Percentiles rank a stretch among this genome's conserved stretches.
These are phyloP conservation scores for Adelphocoris suturalis DNA, from an alignment of 2,888 invertebrate genomes.

Conservation along the genomic window DNA sequence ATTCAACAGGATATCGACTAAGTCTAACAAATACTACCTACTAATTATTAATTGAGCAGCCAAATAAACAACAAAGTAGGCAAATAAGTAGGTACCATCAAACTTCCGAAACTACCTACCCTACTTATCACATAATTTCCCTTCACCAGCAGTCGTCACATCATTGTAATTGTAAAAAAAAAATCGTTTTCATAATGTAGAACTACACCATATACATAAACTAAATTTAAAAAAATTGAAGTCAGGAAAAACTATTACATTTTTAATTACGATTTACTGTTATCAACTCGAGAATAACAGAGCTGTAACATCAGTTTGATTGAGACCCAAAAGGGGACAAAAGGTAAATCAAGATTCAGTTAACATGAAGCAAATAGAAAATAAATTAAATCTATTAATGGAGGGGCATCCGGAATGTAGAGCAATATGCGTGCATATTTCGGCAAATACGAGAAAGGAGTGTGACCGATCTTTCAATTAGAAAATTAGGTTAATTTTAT, in stretches of 20 bases:
- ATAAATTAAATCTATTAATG: too few species aligned
- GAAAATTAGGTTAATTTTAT: too few species aligned
- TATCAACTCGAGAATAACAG: too few species aligned
- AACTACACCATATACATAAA: neutral
- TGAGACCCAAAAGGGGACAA: too few species aligned
- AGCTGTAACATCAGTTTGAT: too few species aligned
- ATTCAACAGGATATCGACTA: neutral
- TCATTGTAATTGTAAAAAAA: neutral
- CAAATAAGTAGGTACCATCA: neutral
- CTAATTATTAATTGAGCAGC: neutral
- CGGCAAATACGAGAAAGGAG: too few species aligned
- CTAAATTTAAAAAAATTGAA: neutral
- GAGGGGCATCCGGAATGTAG: too few species aligned
- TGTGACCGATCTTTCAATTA: too few species aligned
- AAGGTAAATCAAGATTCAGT: too few species aligned
- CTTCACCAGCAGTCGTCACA: constrained; percentile 4
- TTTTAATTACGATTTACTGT: too few species aligned
- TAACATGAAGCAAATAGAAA: too few species aligned
- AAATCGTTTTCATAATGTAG: neutral
- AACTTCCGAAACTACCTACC: neutral
- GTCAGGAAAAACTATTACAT: neutral
- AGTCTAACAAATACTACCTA: neutral
- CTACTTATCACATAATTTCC: neutral
- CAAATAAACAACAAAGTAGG: neutral
- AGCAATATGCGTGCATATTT: too few species aligned